These are phyloP conservation scores for Parnassius glacialis DNA, from an alignment of 2,888 invertebrate species.

Conservation along the genomic window DNA sequence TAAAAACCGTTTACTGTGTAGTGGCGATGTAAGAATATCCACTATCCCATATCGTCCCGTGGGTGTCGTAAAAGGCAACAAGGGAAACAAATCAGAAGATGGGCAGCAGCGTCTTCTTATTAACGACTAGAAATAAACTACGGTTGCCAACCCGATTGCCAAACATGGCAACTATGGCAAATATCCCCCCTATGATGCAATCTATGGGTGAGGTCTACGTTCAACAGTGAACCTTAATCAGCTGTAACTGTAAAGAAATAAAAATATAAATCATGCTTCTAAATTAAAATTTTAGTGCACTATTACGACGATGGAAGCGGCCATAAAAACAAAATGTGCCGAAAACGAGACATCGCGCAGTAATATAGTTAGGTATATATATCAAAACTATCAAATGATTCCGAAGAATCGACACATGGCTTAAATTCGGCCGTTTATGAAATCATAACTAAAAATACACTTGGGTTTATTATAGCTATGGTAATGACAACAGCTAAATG, in stretches of 20 bases:
- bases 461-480: constrained; percentile 18
- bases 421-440: constrained; percentile 16
- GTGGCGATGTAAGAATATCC: too few relatives aligned
- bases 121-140: too few relatives aligned
- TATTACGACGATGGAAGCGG: constrained; percentile 9
- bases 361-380: constrained; percentile 3
- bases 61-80: too few relatives aligned
- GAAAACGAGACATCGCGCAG: constrained; percentile 19
- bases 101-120: too few relatives aligned
- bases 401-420: constrained; percentile 23
- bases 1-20: too few relatives aligned
- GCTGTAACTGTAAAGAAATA: background rate
- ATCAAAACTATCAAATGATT: constrained; percentile 11
- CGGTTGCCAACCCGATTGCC: too few relatives aligned
- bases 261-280: constrained; percentile 5
- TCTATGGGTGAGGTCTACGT: too few relatives aligned
- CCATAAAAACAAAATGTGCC: constrained; percentile 21
- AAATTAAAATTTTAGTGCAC: constrained; percentile 1
- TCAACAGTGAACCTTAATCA: too few relatives aligned
- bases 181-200: too few relatives aligned
- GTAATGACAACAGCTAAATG: constrained; percentile 2
- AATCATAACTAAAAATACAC: constrained; percentile 24
- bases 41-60: too few relatives aligned
- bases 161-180: too few relatives aligned
- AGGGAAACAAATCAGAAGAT: too few relatives aligned